Percentiles rank a stretch among this genome's conserved stretches.
phyloP scores from a whole-genome alignment of 2,888 invertebrate species.

The Pristionchus japonicus region DNA sequence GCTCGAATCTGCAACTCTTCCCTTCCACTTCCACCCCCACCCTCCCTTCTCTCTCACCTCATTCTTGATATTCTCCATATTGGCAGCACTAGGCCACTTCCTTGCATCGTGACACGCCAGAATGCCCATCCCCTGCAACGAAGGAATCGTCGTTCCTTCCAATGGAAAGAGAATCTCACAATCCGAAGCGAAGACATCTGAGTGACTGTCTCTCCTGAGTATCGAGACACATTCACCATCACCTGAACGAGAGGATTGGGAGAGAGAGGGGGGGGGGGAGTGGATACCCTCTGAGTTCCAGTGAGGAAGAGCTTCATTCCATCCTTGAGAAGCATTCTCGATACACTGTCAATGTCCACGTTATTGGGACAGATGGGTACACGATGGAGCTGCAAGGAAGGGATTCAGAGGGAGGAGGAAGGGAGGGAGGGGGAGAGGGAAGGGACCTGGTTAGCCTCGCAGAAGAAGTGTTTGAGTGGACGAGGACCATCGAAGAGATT shows the following conservation, averaged over 20 bases:
- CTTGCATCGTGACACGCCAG: slow-evolving; percentile 25
- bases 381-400: neutral
- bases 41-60: neutral
- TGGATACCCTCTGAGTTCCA: neutral
- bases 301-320: slow-evolving; percentile 30
- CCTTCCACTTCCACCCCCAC: neutral
- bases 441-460: neutral
- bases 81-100: slow-evolving; percentile 9
- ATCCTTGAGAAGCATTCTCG: neutral
- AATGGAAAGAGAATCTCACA: neutral
- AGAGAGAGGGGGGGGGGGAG: too few species aligned
- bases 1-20: neutral
- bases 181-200: slow-evolving; percentile 26
- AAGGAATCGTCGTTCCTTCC: neutral
- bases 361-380: slow-evolving; percentile 22
- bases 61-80: neutral
- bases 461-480: slow-evolving; percentile 51
- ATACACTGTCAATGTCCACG: slow-evolving; percentile 13
- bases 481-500: slow-evolving; percentile 55
- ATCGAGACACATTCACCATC: neutral
- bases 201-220: slow-evolving; percentile 31
- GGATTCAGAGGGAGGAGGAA: neutral
- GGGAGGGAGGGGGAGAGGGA: neutral
- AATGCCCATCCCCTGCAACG: neutral
- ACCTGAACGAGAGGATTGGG: neutral